phyloP scores from a whole-genome alignment of 2,888 invertebrate genomes.

The Yponomeuta plumbellus region DNA sequence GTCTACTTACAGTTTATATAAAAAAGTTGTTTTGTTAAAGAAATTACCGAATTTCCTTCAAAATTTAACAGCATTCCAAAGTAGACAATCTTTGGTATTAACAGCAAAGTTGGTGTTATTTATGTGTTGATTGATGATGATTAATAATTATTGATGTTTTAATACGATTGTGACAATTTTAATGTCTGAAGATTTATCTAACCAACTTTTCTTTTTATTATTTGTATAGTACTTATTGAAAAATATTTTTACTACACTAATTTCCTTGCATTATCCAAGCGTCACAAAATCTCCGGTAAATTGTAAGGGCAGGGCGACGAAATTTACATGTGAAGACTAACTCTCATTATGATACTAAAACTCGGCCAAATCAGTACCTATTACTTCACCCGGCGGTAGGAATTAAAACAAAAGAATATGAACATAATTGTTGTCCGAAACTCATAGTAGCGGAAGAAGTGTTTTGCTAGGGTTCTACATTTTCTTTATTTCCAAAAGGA shows the following conservation, averaged over 20 bases:
- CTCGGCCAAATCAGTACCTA: neutral
- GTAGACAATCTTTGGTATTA: neutral
- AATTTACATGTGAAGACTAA: neutral
- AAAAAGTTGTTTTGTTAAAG: neutral
- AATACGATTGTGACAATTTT: neutral
- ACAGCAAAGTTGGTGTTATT: conserved; percentile 7
- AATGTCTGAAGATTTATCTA: neutral
- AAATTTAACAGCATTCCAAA: neutral
- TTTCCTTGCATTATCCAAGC: neutral
- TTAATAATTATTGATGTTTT: neutral
- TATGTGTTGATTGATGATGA: neutral
- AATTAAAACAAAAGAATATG: no score
- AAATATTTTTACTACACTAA: neutral
- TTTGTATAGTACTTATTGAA: neutral
- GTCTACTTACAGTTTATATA: neutral
- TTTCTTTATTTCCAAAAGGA: no score
- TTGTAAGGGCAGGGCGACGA: neutral
- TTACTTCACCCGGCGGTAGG: no score
- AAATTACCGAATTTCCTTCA: no score
- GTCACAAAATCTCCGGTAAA: neutral
- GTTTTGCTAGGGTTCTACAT: no score
- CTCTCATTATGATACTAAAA: neutral
- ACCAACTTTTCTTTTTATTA: conserved; percentile 12
- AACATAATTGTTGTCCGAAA: no score
- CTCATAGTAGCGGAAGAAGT: no score